Evolutionary conservation across 2,888 invertebrate genomes (phyloP).

Genomic region (Acanthosepion pharaonis): DNA sequence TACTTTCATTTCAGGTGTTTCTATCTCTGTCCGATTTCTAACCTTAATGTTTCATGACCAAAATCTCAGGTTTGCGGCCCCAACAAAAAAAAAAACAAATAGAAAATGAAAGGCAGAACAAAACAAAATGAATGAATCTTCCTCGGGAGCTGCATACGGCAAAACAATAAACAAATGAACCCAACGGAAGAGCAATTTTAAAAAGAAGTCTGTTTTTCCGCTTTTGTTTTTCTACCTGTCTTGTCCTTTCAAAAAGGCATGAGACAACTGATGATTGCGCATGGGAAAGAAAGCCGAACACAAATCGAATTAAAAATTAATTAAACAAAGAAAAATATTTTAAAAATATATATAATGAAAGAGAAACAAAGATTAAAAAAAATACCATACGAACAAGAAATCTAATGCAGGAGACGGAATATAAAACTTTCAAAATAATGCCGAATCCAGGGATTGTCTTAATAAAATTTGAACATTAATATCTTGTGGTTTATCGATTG

Average conservation of each 20-base stretch:
- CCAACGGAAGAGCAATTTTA: not conserved
- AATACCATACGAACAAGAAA: too few species aligned
- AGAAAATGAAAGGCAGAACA: not conserved
- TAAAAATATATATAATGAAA: too few species aligned
- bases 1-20: not conserved
- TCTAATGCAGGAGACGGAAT: too few species aligned
- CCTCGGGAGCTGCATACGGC: not conserved
- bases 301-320: not conserved
- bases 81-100: not conserved
- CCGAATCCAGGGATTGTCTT: too few species aligned
- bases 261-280: fast-evolving
- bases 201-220: not conserved
- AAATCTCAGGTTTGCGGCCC: not conserved
- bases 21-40: not conserved
- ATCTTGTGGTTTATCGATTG: too few species aligned
- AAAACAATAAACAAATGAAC: not conserved
- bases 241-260: not conserved
- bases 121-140: not conserved
- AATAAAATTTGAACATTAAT: too few species aligned
- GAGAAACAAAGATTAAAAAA: too few species aligned
- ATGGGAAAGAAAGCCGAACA: not conserved
- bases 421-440: too few species aligned
- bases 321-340: too few species aligned
- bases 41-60: not conserved
- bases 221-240: not conserved